Base-by-base conservation (phyloP, 1,140 invertebrate genomes). In the Drosophila equinoxialis region DNA sequence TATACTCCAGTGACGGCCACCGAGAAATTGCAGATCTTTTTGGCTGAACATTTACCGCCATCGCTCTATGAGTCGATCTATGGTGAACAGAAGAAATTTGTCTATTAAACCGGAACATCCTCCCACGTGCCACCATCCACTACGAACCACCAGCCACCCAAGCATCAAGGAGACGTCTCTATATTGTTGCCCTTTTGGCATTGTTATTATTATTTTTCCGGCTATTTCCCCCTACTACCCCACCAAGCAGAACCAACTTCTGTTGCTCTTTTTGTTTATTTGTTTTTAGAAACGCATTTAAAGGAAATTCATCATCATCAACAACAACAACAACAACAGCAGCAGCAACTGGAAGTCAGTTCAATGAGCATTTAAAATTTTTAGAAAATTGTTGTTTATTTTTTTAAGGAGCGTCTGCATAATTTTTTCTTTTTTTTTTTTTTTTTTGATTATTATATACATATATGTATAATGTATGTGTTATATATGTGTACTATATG, bases 1-100 rank as follows among this genome's bases (percentile, higher is more conserved):
- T 97, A 97, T 92, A 96, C 96, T 0, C 96, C 96, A 1, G 95
- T 97, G 1, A 95, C 95, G 0, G 94, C 94, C 30, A 92, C 93
- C 39, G 96, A 97, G 91, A 96, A 96, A 89, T 91, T 97, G 48
- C 96, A 96, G 92, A 95, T 95, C 59, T 93, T 96, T 54, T 93
- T 96, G 26, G 95, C 96, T 57, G 95, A 96, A 81, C 96, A 97
- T 92, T 93, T 97, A 76, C 95, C 96, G 6, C 94, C 94, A 74
- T 94, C 95, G n/a, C 93, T 96, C 64, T 96, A 96, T 84, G 95
- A 96, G 74, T 94, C 94, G 70, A 79, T 96, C 33, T 91, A 90
- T 37, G 90, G 83, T 61, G 83, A 85, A 60, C 84, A 90, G 41
- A 91, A 90, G 72, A 91, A 91, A 77, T 84, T 82, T 51, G 80